Evolutionary conservation across 2,113 vertebrate genomes (phyloP).

Genomic region (Cygnus buccinator): DNA sequence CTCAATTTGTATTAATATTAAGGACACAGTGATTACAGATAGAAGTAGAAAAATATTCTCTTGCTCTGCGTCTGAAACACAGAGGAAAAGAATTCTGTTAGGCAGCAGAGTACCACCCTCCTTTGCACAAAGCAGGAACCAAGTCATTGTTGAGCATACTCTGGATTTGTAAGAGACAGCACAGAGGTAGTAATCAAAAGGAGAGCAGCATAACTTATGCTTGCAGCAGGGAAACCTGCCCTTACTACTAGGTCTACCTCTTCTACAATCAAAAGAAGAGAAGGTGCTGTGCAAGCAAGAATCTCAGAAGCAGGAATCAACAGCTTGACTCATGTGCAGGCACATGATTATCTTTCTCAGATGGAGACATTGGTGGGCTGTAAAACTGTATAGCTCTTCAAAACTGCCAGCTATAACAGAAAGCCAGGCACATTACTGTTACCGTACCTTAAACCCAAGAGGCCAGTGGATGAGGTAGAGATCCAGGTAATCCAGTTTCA

Average conservation of each 20-base stretch:
- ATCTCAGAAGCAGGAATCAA: background rate
- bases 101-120: background rate
- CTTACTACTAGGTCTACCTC: background rate
- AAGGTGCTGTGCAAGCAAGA: background rate
- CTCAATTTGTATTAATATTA: background rate
- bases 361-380: background rate
- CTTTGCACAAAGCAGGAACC: background rate
- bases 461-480: constrained; percentile 96
- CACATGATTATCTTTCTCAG: background rate
- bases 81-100: background rate
- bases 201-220: background rate
- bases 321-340: background rate
- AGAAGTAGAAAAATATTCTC: background rate
- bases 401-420: background rate
- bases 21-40: background rate
- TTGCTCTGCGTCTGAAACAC: background rate
- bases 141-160: rapidly evolving
- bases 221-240: background rate
- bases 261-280: background rate
- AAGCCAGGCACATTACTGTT: background rate
- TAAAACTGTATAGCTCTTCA: background rate
- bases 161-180: background rate
- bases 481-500: constrained; percentile 91
- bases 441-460: constrained; percentile 86
- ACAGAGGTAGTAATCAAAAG: background rate